These are phyloP conservation scores for Platichthys flesus DNA, from an alignment of 2,113 vertebrate genomes.

Conservation along the genomic window DNA sequence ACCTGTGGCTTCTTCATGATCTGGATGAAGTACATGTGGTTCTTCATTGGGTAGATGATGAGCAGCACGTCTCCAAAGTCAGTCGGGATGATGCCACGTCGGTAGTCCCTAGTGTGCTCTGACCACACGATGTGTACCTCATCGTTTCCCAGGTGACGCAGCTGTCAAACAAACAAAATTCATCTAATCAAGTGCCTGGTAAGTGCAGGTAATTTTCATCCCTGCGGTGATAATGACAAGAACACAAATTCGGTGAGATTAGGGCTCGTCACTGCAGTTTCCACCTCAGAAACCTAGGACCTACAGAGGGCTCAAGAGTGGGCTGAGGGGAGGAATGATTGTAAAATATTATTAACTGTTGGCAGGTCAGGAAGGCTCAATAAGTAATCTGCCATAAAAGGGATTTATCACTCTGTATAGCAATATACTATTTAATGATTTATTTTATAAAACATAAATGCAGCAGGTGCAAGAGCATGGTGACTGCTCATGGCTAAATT, in stretches of 20 bases:
- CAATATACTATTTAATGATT: not conserved
- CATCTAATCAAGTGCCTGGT: slow-evolving; percentile 52
- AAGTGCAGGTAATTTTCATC: slow-evolving; percentile 37
- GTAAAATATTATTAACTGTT: slow-evolving; percentile 12
- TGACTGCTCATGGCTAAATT: slow-evolving; percentile 21
- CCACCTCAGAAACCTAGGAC: not conserved
- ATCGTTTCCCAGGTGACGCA: slow-evolving; percentile 99
- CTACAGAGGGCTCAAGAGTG: not conserved
- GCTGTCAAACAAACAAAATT: slow-evolving; percentile 84
- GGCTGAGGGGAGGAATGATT: not conserved
- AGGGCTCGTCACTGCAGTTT: slow-evolving; percentile 7
- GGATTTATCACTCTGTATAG: not conserved
- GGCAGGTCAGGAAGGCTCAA: not conserved
- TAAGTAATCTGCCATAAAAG: not conserved
- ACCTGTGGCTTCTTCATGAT: slow-evolving; percentile 98
- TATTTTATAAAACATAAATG: slow-evolving; percentile 2
- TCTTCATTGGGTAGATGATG: slow-evolving; percentile 98
- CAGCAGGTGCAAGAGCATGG: slow-evolving; percentile 31
- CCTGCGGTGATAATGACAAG: slow-evolving; percentile 22
- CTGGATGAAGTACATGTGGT: slow-evolving; percentile 96
- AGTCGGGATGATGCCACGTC: slow-evolving; percentile 95
- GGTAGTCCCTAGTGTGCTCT: slow-evolving; percentile 96
- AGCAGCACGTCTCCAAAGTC: slow-evolving; percentile 99
- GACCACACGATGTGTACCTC: slow-evolving; percentile 99
- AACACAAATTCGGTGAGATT: slow-evolving; percentile 47